Evolutionary conservation across 2,888 invertebrate genomes (phyloP), one percentile per base, ranked within the genome.

Genomic region (Gandaritis pyraliata): DNA sequence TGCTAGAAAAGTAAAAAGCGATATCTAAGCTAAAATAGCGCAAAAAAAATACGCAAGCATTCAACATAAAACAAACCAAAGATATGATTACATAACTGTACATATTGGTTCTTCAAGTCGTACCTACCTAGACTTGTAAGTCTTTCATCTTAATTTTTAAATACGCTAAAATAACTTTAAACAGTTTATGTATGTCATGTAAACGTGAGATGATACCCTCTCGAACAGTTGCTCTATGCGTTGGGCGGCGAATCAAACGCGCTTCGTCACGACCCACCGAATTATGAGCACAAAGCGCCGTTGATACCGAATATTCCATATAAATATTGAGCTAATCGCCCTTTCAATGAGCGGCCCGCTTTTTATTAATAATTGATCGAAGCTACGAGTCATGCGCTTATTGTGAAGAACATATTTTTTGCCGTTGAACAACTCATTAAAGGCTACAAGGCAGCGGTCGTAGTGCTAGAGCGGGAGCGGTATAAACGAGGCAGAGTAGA

Each of bases 241-340:
- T 77, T 77, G 75, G 74, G 76, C 83, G 84, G 82, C 76, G 74
- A 79, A 72, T 83, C 86, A 88, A 90, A 91, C 82, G 79, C 87
- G 91, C 91, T 81, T 76, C 85, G 90, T 92, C 92, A 92, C 80
- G 87, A 86, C 86, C 86, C 86, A 88, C 90, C 91, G 90, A 91
- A 92, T 92, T 92, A 92, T 83, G 81, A 80, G 81, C 88, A 92
- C 92, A 92, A 92, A 90, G 91, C 85, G 88, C 85, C 91, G 91
- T 91, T 91, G 89, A 91, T 90, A 90, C 90, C 89, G 91, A 90
- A 91, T 92, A 91, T 92, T 90, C 92, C 92, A 91, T 91, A 91
- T 92, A 91, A 92, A 92, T 92, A 92, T 92, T 92, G 91, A 91
- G 91, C 92, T 92, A 92, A 92, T 91, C 92, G 92, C 91, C 90